Evolutionary conservation across 2,888 invertebrate genomes (phyloP), one percentile per base, ranked within the genome.

Genomic region (Cephus runcator): DNA sequence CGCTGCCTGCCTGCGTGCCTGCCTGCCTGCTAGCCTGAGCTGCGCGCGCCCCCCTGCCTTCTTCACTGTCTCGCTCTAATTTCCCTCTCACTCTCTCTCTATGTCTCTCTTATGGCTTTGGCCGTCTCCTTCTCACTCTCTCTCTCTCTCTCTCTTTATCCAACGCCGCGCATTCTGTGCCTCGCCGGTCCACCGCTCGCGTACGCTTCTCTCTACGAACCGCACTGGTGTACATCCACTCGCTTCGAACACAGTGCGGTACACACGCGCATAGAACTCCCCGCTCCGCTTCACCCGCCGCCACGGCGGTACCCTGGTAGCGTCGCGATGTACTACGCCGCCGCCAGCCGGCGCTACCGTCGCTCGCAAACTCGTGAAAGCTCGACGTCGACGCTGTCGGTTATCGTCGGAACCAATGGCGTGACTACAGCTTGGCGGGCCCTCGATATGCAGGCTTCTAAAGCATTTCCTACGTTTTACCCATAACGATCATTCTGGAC

Each of bases 1-100:
- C 81, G 84, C 83, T 85, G 82, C 81, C 83, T 81, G 83, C 83
- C 84, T 83, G 84, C 82, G 81, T 83, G 84, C 84, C 85, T 83
- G 85, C 83, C 84, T 83, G 84, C 84, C 85, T 83, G 85, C 80
- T 80, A 79, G 83, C 85, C 83, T 83, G 85, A 83, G 85, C 87
- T 86, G 86, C 87, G 86, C 86, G 86, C 86, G 86, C 81, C 84
- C 86, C 83, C 85, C 84, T 40, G 40, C 40, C 40, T 40, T 15
- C 15, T 82, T 84, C 82, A 81, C 78, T 81, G 80, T 80, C 69
- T 30, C 69, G 30, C 15, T 69, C 76, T 40, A 12, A 12, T 40
- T 9, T 33, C 71, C n/a, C 77, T 12, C 40, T 71, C 75, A 15
- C 71, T 40, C 40, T 56, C 33, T 74, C 36, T 73, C 78, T 71